A percentile compares a stretch with the other conserved stretches of the same genome.
These are phyloP conservation scores for Philypnodon macrostomus DNA, from an alignment of 2,797 vertebrate genomes.

Conservation along the genomic window DNA sequence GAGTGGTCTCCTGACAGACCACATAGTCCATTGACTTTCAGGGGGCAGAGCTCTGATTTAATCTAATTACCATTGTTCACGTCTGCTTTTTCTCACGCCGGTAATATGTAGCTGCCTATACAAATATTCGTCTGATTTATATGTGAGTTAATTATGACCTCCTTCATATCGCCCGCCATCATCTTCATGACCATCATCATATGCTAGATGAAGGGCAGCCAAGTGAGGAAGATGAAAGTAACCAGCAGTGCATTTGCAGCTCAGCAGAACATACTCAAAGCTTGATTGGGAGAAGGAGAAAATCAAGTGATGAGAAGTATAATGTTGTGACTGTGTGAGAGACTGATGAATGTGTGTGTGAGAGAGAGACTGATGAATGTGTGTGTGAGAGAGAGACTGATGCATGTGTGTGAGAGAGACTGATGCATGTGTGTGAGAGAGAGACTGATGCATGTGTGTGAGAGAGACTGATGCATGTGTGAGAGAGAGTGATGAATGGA, in stretches of 20 bases:
- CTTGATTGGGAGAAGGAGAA: constrained; percentile 52
- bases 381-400: constrained; percentile 32
- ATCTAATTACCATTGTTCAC: constrained; percentile 11
- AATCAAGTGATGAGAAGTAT: constrained; percentile 40
- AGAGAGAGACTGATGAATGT: constrained; percentile 25
- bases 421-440: constrained; percentile 22
- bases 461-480: too few species aligned
- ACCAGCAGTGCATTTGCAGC: constrained; percentile 16
- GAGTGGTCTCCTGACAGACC: constrained; percentile 7
- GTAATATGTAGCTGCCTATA: constrained; percentile 9
- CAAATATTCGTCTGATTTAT: constrained; percentile 21
- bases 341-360: constrained; percentile 36
- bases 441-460: constrained; percentile 37
- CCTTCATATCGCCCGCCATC: neutral
- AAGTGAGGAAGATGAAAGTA: constrained; percentile 7
- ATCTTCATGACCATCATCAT: constrained; percentile 11
- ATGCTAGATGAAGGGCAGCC: constrained; percentile 5
- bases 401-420: constrained; percentile 23
- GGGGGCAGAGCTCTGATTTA: constrained; percentile 1
- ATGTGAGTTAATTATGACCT: constrained; percentile 8
- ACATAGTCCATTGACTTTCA: constrained; percentile 2
- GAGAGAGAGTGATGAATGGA: constrained; percentile 26
- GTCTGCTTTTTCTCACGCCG: constrained; percentile 2
- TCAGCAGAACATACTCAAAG: constrained; percentile 18
- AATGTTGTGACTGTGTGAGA: constrained; percentile 23